Conservation (phyloP, 2,888 invertebrate genomes). For the Timema cristinae region DNA sequence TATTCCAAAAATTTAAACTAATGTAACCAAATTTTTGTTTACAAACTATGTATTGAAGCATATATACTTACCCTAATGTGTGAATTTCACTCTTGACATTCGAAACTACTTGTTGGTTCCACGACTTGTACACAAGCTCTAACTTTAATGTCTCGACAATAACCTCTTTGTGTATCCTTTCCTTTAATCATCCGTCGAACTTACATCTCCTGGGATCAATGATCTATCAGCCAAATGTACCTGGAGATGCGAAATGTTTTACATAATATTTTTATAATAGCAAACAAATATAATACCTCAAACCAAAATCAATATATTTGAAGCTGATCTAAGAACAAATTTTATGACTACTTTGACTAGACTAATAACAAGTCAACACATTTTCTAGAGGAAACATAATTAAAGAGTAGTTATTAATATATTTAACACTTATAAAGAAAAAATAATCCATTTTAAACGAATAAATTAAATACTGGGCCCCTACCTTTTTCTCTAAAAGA, state of each 20-base stretch:
- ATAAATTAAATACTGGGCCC: not conserved
- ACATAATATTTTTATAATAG: conserved; percentile 20
- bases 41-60: too few species aligned
- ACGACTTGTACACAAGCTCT: conserved; percentile 83
- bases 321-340: too few species aligned
- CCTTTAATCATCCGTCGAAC: conserved; percentile 75
- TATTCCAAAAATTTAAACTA: too few species aligned
- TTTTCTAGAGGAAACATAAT: not conserved
- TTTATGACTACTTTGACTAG: too few species aligned
- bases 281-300: not conserved
- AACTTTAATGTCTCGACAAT: conserved; percentile 81
- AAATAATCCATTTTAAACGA: not conserved
- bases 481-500: conserved; percentile 74
- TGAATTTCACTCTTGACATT: conserved; percentile 76
- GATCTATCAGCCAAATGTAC: conserved; percentile 84
- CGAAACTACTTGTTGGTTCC: conserved; percentile 79
- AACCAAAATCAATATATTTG: not conserved
- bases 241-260: conserved; percentile 46
- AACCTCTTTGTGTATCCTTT: conserved; percentile 87
- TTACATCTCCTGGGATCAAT: conserved; percentile 88
- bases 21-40: too few species aligned
- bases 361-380: not conserved
- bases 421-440: too few species aligned
- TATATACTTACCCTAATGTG: conserved; percentile 51
- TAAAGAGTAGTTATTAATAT: not conserved